Base-by-base conservation (phyloP, 2,113 vertebrate genomes). In the Euleptes europaea region DNA sequence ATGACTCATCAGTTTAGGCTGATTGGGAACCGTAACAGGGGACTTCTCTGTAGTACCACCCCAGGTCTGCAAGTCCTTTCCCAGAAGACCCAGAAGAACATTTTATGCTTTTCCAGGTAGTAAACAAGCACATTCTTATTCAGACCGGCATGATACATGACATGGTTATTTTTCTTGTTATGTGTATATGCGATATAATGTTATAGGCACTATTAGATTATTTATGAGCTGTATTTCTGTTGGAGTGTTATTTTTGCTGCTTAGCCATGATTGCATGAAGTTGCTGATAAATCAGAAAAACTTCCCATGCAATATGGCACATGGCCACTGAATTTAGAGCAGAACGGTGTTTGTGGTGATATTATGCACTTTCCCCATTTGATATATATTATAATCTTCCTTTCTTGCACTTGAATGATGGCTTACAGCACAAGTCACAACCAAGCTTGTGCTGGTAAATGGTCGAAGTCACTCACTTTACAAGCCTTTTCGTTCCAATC, bases 401-500 rank as follows among this genome's bases (percentile, higher is more conserved):
- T 74, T 66, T 67, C n/a, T 75, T 80, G 38, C 33, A 40, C 38
- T 76, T 17, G 19, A 54, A 26, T 35, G 33, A 54, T 31, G 11
- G 10, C 33, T 67, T 19, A 9, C 19, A 57, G 60, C 28, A 44
- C 11, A 54, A 69, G 17, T 17, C 2, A 54, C 28, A 75, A 51
- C 42, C 31, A 73, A 26, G 9, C 63, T 19, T 38, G 9, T 42
- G 2, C n/a, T 49, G 17, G 51, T 40, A 35, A n/a, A 51, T 11
- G 66, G 14, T 42, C 74, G 44, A 21, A 74, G 70, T 66, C 33
- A 80, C 7, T 14, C 38, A 44, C 47, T 82, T 82, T 54, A 75
- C 42, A 67, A 35, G 44, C 13, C 12, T 74, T 81, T 80, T 80
- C 26, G 42, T 76, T 81, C 71, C n/a, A 19, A 86, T 42, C 19